Evolutionary conservation across 2,797 vertebrate species (phyloP), one percentile per base, ranked within the genome.

Genomic region (Orestias chungarensis): DNA sequence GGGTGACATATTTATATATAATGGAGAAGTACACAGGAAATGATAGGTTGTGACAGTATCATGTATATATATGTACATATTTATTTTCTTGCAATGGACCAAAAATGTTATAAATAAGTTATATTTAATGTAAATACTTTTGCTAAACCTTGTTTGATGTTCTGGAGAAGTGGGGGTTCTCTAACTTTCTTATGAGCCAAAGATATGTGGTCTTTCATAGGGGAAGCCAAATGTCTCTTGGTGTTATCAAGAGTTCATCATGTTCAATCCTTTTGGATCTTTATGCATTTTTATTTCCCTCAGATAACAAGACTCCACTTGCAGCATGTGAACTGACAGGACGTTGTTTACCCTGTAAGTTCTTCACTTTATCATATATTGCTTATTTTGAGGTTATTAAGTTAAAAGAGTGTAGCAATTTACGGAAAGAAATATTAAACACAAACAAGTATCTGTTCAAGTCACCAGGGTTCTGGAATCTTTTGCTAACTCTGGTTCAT

Each of bases 201-300:
- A 52, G 3, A n/a, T 12, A n/a, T 78, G 50, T 70, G 72, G 0
- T 55, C 27, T 31, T 68, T 69, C 38, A 73, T 40, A 73, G 17
- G 62, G 29, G 64, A 74, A 71, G 64, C 74, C 35, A 42, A 68
- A 18, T 33, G 2, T n/a, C 20, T 10, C 23, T 14, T 11, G 3
- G 1, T 71, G 42, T 65, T 27, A 66, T 68, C 62, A 46, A 8
- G 44, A 59, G 49, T 70, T 67, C 49, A 79, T 40, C 11, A 50
- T n/a, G 14, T 64, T 68, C 15, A 66, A n/a, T 11, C 1, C 2
- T 64, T 69, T 3, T 52, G 55, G 25, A 17, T 70, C 15, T 40
- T 42, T 75, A 49, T 70, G 44, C 64, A 59, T 25, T 4, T 66
- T n/a, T 42, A 23, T 25, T 25, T 1, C n/a, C 4, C 18, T 15